Conservation (phyloP, 92 coral and sea anemone species). For the Paramuricea clavata region DNA sequence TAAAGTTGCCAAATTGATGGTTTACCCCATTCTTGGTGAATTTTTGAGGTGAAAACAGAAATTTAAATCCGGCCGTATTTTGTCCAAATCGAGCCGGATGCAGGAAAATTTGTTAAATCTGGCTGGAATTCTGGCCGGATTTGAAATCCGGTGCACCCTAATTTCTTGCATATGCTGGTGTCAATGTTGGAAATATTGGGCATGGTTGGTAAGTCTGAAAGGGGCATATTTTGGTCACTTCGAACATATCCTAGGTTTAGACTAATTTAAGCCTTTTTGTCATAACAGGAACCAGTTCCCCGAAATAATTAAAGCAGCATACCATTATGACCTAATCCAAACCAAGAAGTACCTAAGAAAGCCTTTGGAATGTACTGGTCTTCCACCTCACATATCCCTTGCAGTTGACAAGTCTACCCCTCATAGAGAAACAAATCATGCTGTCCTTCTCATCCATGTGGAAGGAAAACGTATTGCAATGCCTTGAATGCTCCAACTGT, state of each 20-base stretch:
- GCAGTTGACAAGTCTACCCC: constrained; percentile 13
- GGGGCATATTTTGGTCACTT: no score
- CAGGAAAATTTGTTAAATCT: no score
- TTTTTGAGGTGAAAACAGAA: no score
- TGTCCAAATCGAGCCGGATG: no score
- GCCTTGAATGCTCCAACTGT: constrained; percentile 18
- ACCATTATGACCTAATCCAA: background rate
- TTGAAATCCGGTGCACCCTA: no score
- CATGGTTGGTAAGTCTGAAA: background rate
- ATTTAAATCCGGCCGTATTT: no score
- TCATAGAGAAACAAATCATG: constrained; percentile 1
- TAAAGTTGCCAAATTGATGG: no score
- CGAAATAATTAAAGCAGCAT: background rate
- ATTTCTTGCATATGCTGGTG: background rate
- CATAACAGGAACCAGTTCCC: background rate
- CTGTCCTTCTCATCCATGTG: background rate
- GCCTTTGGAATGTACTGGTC: background rate
- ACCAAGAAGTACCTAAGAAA: background rate
- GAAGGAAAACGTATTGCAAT: background rate
- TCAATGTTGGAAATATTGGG: background rate
- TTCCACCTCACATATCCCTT: background rate
- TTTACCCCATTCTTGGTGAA: no score
- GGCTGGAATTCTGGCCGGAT: no score
- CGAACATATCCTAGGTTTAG: no score
- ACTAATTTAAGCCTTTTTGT: no score